Evolutionary conservation across 2,113 vertebrate species (phyloP), one percentile per base, ranked within the genome.

Genomic region (Dendrocopos noguchii): DNA sequence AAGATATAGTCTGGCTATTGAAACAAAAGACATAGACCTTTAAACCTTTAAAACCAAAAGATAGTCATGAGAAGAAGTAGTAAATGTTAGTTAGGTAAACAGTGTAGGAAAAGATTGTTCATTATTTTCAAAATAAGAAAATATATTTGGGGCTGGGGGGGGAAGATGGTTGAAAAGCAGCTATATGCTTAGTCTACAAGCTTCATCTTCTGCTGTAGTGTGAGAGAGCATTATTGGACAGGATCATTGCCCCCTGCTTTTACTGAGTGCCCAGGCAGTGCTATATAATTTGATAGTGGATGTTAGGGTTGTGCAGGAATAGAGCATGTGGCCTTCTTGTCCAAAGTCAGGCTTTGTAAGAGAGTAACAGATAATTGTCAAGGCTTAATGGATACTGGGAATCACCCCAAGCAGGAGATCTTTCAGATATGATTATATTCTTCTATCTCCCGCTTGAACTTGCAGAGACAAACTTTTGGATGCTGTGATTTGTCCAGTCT

Each of bases 81-180:
- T 34, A 79, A 75, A 44, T 55, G 2, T 47, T 72, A 73, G 31
- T 39, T 68, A 64, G 22, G 44, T 17, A 71, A 63, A 59, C 12
- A 60, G 2, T 10, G 1, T 12, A 61, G 55, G 25, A 29, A 81
- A 91, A 59, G 3, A 12, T 34, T 15, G 4, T 42, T 50, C 6
- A 7, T 72, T 73, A 18, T 68, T 70, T 92, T 84, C 64, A 25
- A 34, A 84, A 50, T 76, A 70, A 57, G 20, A 71, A 74, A 67
- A 50, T 59, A n/a, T 34, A 18, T 13, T 61, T 42, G 1, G 11
- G 1, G 36, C 4, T 11, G 4, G 5, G 3, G 7, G 3, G 1
- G 6, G 6, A 3, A 50, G 22, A 29, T 20, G 15, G 7, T 47
- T 74, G 61, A 72, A 80, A 90, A 67, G 27, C 33, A 20, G 4